These are phyloP conservation scores for Synanthedon tipuliformis DNA, from an alignment of 2,888 invertebrate species.

Conservation along the genomic window DNA sequence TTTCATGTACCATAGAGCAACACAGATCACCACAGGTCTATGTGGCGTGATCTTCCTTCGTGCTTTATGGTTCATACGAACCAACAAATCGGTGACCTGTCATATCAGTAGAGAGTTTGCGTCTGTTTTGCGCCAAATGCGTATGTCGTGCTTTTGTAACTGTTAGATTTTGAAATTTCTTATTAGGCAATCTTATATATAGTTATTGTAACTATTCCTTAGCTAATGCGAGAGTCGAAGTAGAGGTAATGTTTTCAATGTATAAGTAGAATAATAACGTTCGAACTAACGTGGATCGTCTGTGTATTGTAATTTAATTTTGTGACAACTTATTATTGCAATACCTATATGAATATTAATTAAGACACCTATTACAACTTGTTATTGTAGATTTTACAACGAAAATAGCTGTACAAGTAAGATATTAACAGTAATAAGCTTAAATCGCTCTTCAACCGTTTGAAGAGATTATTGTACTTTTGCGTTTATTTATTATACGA, in stretches of 20 bases:
- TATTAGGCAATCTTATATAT: not conserved
- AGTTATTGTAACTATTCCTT: slow-evolving; percentile 18
- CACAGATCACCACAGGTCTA: too few species aligned
- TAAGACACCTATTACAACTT: slow-evolving; percentile 27
- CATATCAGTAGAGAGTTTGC: slow-evolving; percentile 25
- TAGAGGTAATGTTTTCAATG: slow-evolving; percentile 13
- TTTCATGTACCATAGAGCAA: not conserved
- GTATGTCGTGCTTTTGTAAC: slow-evolving; percentile 28
- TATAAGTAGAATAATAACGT: slow-evolving; percentile 5
- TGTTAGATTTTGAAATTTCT: slow-evolving; percentile 7
- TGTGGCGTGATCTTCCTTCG: too few species aligned
- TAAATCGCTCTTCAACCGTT: slow-evolving; percentile 4
- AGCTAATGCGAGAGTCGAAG: slow-evolving; percentile 28
- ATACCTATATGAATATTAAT: slow-evolving; percentile 3
- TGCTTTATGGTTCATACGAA: not conserved
- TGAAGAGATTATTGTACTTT: slow-evolving; percentile 6
- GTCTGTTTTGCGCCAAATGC: slow-evolving; percentile 3
- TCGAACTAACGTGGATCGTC: slow-evolving; percentile 1
- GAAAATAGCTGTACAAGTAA: slow-evolving; percentile 23
- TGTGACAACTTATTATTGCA: not conserved
- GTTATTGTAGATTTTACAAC: slow-evolving; percentile 64
- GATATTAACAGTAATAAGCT: not conserved
- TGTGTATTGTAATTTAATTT: slow-evolving; percentile 13
- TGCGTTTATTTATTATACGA: not conserved
- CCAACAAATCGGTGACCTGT: slow-evolving; percentile 24